Evolutionary conservation across 1,140 invertebrate species (phyloP).

Genomic region (Pinna nobilis): DNA sequence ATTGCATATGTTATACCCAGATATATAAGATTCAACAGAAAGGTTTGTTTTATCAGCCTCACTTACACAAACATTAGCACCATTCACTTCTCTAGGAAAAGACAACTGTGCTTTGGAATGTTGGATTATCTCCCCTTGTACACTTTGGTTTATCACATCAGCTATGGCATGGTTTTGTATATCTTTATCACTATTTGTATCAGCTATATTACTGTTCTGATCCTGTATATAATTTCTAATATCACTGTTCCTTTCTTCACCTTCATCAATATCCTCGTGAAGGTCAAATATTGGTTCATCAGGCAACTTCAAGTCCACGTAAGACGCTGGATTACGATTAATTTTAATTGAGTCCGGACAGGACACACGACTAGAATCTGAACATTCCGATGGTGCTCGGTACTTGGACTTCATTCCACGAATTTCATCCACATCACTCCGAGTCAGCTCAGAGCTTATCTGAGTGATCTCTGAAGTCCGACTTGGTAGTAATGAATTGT

Average conservation of each 20-base stretch:
- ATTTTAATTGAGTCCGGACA: constrained; percentile 57
- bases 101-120: too few species aligned
- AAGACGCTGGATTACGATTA: constrained; percentile 44
- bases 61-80: too few species aligned
- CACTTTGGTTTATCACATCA: too few species aligned
- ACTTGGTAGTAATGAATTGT: background rate
- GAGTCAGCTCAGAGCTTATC: constrained; percentile 19
- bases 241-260: background rate
- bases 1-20: too few species aligned
- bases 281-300: constrained; percentile 5
- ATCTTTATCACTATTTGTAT: background rate
- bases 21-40: too few species aligned
- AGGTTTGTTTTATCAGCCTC: too few species aligned
- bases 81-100: too few species aligned
- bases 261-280: background rate
- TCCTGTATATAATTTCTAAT: too few species aligned
- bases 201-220: background rate
- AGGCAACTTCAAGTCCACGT: constrained; percentile 24
- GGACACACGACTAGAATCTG: constrained; percentile 59
- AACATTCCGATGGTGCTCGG: constrained; percentile 52
- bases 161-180: too few species aligned
- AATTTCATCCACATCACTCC: constrained; percentile 54
- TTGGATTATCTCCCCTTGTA: too few species aligned
- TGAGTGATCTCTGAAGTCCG: background rate
- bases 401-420: constrained; percentile 35